These are phyloP conservation scores for Camponotus vicinus DNA, from an alignment of 1,140 invertebrate species.

Conservation along the genomic window DNA sequence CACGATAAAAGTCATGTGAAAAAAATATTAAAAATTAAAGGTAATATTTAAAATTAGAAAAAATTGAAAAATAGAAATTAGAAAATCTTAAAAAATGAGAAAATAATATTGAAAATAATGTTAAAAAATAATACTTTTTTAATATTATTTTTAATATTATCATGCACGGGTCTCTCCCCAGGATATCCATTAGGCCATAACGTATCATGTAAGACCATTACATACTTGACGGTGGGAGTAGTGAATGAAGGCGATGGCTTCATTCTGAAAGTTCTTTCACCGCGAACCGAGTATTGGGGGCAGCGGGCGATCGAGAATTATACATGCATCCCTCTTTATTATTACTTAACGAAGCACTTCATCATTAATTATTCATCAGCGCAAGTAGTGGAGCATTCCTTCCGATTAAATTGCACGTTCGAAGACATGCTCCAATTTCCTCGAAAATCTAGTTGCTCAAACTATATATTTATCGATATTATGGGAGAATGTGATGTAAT, in stretches of 20 bases:
- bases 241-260: conserved; percentile 57
- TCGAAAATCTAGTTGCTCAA: not conserved
- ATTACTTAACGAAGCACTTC: conserved; percentile 58
- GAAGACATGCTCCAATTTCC: conserved; percentile 25
- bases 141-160: too few species aligned
- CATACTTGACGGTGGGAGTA: conserved; percentile 19
- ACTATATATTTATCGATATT: not conserved
- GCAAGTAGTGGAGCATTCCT: conserved; percentile 17
- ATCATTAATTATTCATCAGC: conserved; percentile 53
- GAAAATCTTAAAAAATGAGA: too few species aligned
- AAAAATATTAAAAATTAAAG: not conserved
- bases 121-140: too few species aligned
- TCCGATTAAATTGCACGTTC: conserved; percentile 18
- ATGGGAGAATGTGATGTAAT: not conserved
- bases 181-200: not conserved
- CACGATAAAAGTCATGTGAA: not conserved
- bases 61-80: too few species aligned
- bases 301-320: conserved; percentile 27
- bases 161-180: too few species aligned
- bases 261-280: conserved; percentile 63
- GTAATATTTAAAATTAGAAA: too few species aligned
- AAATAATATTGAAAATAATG: too few species aligned
- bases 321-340: conserved; percentile 59
- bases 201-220: not conserved
- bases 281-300: conserved; percentile 38